Evolutionary conservation across 2,888 invertebrate species (phyloP).

Genomic region (Rosalia funebris): DNA sequence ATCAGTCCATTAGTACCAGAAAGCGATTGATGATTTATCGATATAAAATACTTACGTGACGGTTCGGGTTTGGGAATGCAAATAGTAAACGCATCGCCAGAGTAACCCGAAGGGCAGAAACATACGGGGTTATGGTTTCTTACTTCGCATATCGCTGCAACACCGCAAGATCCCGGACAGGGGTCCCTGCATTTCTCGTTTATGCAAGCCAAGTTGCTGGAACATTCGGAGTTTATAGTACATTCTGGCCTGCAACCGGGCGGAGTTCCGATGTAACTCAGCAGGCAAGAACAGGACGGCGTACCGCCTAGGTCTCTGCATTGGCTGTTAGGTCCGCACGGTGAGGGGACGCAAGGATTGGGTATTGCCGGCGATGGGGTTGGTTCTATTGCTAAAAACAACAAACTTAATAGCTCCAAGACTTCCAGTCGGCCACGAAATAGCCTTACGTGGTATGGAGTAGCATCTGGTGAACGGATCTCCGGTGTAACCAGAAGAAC

Average conservation of each 20-base stretch:
- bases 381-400: too few relatives aligned
- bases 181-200: conserved; percentile 81
- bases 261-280: conserved; percentile 75
- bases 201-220: conserved; percentile 79
- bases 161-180: conserved; percentile 84
- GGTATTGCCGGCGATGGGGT: conserved; percentile 35
- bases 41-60: conserved; percentile 47
- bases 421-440: background rate
- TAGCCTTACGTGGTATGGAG: conserved; percentile 63
- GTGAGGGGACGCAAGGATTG: conserved; percentile 62
- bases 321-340: conserved; percentile 63
- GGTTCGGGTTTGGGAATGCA: conserved; percentile 60
- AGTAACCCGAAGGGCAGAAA: conserved; percentile 74
- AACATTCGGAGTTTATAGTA: conserved; percentile 77
- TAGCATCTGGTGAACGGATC: conserved; percentile 83
- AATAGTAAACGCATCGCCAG: conserved; percentile 77
- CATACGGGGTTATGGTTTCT: conserved; percentile 81
- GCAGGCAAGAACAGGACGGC: conserved; percentile 78
- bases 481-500: conserved; percentile 77
- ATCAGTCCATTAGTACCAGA: conserved; percentile 21
- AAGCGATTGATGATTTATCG: background rate
- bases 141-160: conserved; percentile 77
- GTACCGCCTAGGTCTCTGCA: conserved; percentile 75
- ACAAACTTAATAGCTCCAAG: too few relatives aligned
- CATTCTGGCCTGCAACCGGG: conserved; percentile 70